phyloP scores from a whole-genome alignment of 92 coral and sea anemone genomes.

The Chrysogorgia sp. region DNA sequence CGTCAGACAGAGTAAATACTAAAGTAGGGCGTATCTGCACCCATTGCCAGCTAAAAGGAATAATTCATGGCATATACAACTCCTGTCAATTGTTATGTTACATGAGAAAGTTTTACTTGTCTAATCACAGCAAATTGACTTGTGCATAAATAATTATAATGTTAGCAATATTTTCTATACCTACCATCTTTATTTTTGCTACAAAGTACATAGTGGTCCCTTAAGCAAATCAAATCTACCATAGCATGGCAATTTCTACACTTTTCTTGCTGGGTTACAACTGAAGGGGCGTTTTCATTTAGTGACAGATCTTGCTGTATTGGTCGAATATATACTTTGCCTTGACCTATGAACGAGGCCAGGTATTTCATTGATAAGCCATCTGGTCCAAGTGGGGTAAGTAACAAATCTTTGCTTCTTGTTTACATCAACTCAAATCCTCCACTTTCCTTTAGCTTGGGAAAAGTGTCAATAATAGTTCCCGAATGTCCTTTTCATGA shows the following conservation, averaged over 20 bases:
- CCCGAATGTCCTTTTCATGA: constrained; percentile 48
- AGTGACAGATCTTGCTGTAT: constrained; percentile 55
- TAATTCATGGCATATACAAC: too few relatives aligned
- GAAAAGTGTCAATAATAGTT: constrained; percentile 35
- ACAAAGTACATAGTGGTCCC: too few relatives aligned
- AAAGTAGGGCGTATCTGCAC: too few relatives aligned
- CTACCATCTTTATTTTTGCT: too few relatives aligned
- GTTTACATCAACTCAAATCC: constrained; percentile 64
- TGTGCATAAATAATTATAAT: not conserved
- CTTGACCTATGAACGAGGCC: constrained; percentile 67
- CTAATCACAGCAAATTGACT: not conserved
- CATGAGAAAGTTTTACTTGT: too few relatives aligned
- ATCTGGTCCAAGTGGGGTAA: constrained; percentile 68
- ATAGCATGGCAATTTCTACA: constrained; percentile 42
- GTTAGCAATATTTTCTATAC: too few relatives aligned
- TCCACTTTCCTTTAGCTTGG: too few relatives aligned
- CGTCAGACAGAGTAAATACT: too few relatives aligned
- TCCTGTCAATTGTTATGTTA: too few relatives aligned
- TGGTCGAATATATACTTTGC: constrained; percentile 57
- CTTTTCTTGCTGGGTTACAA: constrained; percentile 37
- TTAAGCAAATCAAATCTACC: constrained; percentile 32
- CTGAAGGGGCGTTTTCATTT: constrained; percentile 6
- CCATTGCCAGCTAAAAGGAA: not conserved
- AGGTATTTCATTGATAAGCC: too few relatives aligned
- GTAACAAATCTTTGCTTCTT: constrained; percentile 47